A percentile compares a stretch with the other conserved stretches of the same genome.
Evolutionary conservation across 2,888 invertebrate genomes (phyloP).

Genomic region (Pherbina coryleti): DNA sequence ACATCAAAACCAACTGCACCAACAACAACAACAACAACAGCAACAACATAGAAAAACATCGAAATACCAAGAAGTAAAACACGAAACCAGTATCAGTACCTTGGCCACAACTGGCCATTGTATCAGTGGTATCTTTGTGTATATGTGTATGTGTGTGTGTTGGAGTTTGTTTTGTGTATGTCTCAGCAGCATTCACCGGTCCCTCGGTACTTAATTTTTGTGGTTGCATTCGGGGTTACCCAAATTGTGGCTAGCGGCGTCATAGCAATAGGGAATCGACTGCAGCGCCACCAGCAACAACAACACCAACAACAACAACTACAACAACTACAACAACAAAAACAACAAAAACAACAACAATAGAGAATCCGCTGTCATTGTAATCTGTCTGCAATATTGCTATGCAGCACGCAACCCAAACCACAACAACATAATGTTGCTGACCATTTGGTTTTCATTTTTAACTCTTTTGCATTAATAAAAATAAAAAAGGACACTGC

Average conservation of each 20-base stretch:
- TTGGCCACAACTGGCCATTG: slow-evolving; percentile 32
- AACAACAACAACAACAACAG: neutral
- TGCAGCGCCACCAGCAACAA: neutral
- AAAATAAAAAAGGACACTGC: too few species aligned
- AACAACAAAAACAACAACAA: slow-evolving; percentile 26
- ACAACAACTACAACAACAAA: too few species aligned
- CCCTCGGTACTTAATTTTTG: slow-evolving; percentile 21
- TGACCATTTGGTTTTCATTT: too few species aligned
- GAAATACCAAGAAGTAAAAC: neutral
- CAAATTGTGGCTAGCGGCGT: slow-evolving; percentile 42
- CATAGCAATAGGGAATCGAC: neutral
- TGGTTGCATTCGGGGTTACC: slow-evolving; percentile 37
- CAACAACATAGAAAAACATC: too few species aligned
- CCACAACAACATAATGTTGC: too few species aligned
- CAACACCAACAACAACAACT: too few species aligned
- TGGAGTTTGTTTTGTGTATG: neutral
- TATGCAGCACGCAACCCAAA: too few species aligned
- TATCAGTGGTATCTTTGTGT: neutral
- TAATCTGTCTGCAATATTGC: too few species aligned
- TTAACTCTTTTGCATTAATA: too few species aligned
- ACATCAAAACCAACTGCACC: neutral
- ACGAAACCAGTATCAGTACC: slow-evolving; percentile 24
- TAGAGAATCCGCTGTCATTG: too few species aligned
- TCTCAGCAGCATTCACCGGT: neutral
- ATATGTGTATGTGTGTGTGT: neutral